These are phyloP conservation scores for Polyergus mexicanus DNA, from an alignment of 1,140 invertebrate genomes.

Conservation along the genomic window DNA sequence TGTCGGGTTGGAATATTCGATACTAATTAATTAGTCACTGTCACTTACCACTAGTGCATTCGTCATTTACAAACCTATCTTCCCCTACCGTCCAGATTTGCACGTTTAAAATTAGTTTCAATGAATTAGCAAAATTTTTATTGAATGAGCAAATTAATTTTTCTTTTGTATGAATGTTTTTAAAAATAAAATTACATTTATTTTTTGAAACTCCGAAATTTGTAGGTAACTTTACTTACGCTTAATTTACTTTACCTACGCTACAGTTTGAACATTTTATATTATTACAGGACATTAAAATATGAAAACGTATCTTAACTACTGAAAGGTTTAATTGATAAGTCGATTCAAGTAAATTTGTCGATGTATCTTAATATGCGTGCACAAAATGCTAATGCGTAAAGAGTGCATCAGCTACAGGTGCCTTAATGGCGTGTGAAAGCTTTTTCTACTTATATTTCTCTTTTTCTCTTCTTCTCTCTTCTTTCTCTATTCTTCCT, in stretches of 20 bases:
- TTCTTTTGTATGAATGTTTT: not conserved
- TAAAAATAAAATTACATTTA: not conserved
- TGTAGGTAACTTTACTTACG: not conserved
- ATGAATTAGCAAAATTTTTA: conserved; percentile 37
- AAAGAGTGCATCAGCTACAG: conserved; percentile 70
- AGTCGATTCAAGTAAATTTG: conserved; percentile 32
- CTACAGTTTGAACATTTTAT: not conserved
- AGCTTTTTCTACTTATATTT: conserved; percentile 33
- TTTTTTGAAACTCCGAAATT: not conserved
- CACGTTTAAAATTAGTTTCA: conserved; percentile 34
- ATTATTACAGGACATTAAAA: conserved; percentile 1
- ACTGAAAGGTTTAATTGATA: conserved; percentile 18
- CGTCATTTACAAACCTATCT: conserved; percentile 76
- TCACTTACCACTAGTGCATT: conserved; percentile 80
- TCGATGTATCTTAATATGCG: conserved; percentile 26
- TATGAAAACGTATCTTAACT: not conserved
- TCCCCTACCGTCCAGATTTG: not conserved
- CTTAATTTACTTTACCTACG: not conserved
- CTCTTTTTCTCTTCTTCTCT: conserved; percentile 16
- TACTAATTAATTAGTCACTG: conserved; percentile 83
- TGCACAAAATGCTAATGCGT: conserved; percentile 45
- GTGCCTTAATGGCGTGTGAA: conserved; percentile 68
- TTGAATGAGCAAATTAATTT: conserved; percentile 5
- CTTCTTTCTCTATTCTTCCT: not conserved
- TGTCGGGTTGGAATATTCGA: conserved; percentile 73